Base-by-base conservation (phyloP, 2,113 vertebrate species). In the Poeciliopsis prolifica region DNA sequence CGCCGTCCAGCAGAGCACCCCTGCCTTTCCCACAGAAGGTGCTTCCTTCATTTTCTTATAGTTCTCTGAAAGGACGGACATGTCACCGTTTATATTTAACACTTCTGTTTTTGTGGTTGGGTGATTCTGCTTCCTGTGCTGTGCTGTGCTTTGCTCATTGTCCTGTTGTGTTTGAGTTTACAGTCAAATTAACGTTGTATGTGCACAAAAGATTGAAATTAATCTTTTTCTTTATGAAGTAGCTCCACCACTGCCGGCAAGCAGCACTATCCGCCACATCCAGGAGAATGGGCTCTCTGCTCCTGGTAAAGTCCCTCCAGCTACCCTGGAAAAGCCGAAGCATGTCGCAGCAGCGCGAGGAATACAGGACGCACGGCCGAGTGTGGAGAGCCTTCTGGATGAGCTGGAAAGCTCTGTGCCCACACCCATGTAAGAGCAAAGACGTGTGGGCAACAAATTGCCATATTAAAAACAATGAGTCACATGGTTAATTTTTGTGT, bases 371-470 rank as follows among this genome's bases (percentile, higher is more conserved):
- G 93, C 96, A 42, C 94, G 96, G 63, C 97, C 97, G 82, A 98
- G 96, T 0, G 96, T 98, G 81, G 96, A 97, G 87, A 97, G 95
- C 84, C 95, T 98, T 48, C 89, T 98, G 80, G 94, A 98, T 63
- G 96, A 98, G 79, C 93, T 98, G 86, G 97, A 98, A 87, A 97
- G 95, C 83, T 97, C 97, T 0, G 97, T 97, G 86, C 97, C 96
- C 48, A 94, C 92, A 35, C 94, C 96, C 3, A 94, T 94, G 97
- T 98, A 93, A 96, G 96, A 88, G 1, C 62, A 24, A 63, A 26
- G n/a, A 65, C 14, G 35, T 33, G 9, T 17, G 14, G 26, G 29
- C 37, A 19, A 48, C 19, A 48, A 58, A 7, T n/a, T n/a, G 51
- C 24, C 24, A 58, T 22, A 58, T 22, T 58, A n/a, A 58, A 58